Base-by-base conservation (phyloP, 2,888 invertebrate genomes). In the Dicranocentrus wangi region DNA sequence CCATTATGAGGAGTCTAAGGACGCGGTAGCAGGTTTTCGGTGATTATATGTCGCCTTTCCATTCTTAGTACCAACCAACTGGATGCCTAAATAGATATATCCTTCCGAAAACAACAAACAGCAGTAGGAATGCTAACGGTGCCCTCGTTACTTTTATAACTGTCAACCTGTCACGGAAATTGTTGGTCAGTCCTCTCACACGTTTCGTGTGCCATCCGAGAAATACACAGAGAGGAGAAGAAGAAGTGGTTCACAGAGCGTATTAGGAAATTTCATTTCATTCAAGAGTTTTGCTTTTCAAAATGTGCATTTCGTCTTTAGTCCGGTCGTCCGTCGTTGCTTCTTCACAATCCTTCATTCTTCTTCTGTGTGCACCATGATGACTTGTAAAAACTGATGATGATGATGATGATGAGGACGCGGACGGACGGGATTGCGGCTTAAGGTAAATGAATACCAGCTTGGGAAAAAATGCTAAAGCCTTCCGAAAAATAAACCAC, bases 151-250 rank as follows among this genome's bases (percentile, higher is more conserved):
- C 63, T 55, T 60, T 60, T 39, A 39, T 63, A 63, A 63, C 63
- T 63, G 63, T 63, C 63, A 28, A 63, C 23, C 63, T 63, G 63
- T 42, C 63, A 63, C 63, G 63, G 63, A 63, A 39, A 42, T 63
- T 63, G 63, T 63, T 63, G 63, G 63, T 63, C 63, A 63, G 63
- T 63, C 42, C 61, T 28, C 63, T 63, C 63, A 63, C 63, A 60
- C 28, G 3, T 51, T 10, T 17, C 17, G 10, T 51, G 7, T 1
- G 25, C 25, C 58, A 25, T 58, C 58, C 58, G 58, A 58, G 58
- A 58, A 58, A 58, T n/a, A n/a, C n/a, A n/a, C n/a, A n/a, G 8
- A 8, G 19, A 21, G 17, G 51, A 51, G 19, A 39, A 39, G 39
- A 39, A 39, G 39, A 39, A 13, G 13, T 39, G 39, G 7, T 8